Conservation (phyloP, 2,888 invertebrate genomes). For the Sphinx pinastri region DNA sequence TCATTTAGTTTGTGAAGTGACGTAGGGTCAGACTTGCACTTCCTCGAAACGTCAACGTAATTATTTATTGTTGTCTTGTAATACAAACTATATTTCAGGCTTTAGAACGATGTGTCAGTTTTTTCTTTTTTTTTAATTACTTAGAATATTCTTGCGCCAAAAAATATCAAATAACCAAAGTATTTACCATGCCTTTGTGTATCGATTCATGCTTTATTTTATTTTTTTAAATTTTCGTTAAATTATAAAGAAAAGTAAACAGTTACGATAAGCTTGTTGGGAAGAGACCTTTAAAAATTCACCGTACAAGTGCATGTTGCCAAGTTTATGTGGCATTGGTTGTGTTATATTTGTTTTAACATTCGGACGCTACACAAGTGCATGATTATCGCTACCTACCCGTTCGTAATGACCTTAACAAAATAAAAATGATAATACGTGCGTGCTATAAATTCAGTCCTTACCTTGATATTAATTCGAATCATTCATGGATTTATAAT, state of each 20-base stretch:
- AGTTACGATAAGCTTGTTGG: not conserved
- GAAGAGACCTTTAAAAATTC: slow-evolving; percentile 37
- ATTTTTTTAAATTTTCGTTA: too few species aligned
- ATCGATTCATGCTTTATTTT: not conserved
- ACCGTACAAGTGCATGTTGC: slow-evolving; percentile 41
- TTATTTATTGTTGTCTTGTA: slow-evolving; percentile 38
- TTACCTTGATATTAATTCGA: slow-evolving; percentile 45
- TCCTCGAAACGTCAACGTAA: slow-evolving; percentile 39
- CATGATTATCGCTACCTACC: slow-evolving; percentile 27
- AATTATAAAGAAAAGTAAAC: not conserved
- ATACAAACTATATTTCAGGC: not conserved
- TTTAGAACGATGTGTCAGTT: not conserved
- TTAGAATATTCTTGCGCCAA: too few species aligned
- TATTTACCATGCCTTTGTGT: not conserved
- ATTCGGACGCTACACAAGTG: slow-evolving; percentile 37
- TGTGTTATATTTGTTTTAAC: slow-evolving; percentile 43
- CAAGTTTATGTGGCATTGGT: slow-evolving; percentile 48
- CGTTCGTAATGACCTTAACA: slow-evolving; percentile 39
- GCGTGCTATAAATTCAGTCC: slow-evolving; percentile 37
- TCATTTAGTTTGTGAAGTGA: slow-evolving; percentile 44
- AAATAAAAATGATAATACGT: slow-evolving; percentile 31
- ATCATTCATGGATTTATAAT: slow-evolving; percentile 27
- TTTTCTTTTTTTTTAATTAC: not conserved
- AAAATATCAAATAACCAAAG: not conserved
- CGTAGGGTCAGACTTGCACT: slow-evolving; percentile 47